phyloP scores from a whole-genome alignment of 2,113 vertebrate genomes.

The Gnathonemus longibarbis region DNA sequence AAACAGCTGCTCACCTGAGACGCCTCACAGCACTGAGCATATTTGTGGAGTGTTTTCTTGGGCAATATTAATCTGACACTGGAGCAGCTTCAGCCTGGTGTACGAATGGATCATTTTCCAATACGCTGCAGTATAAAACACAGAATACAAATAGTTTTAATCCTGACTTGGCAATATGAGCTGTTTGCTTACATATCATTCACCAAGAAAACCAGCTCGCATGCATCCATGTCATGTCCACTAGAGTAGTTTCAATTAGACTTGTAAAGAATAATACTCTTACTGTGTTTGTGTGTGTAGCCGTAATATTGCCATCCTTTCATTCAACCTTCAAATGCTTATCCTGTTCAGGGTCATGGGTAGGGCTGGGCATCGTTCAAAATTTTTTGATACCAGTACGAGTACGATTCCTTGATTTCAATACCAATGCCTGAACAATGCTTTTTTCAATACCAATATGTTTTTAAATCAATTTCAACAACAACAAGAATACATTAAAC shows the following conservation, averaged over 20 bases:
- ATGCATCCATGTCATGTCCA: conserved; percentile 49
- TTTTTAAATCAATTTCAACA: too few relatives aligned
- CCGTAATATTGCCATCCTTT: neutral
- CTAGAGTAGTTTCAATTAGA: conserved; percentile 36
- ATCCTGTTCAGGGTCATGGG: neutral
- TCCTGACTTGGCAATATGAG: conserved; percentile 38
- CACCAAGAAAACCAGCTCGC: conserved; percentile 55
- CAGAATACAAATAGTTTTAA: conserved; percentile 33
- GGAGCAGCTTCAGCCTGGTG: conserved; percentile 28
- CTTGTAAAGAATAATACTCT: neutral
- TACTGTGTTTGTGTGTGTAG: neutral
- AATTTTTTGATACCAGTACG: too few relatives aligned
- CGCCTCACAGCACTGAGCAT: conserved; percentile 10
- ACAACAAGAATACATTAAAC: too few relatives aligned
- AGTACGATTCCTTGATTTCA: too few relatives aligned
- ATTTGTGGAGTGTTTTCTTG: conserved; percentile 57
- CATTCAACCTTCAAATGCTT: neutral
- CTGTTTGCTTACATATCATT: conserved; percentile 20
- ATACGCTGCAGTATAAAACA: conserved; percentile 29
- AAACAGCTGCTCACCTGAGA: conserved; percentile 40
- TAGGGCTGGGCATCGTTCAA: too few relatives aligned
- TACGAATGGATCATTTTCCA: conserved; percentile 45
- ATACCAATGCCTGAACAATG: too few relatives aligned
- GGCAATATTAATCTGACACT: conserved; percentile 39
- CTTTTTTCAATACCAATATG: too few relatives aligned